Conservation (phyloP, 2,888 invertebrate genomes). For the Mimas tiliae region DNA sequence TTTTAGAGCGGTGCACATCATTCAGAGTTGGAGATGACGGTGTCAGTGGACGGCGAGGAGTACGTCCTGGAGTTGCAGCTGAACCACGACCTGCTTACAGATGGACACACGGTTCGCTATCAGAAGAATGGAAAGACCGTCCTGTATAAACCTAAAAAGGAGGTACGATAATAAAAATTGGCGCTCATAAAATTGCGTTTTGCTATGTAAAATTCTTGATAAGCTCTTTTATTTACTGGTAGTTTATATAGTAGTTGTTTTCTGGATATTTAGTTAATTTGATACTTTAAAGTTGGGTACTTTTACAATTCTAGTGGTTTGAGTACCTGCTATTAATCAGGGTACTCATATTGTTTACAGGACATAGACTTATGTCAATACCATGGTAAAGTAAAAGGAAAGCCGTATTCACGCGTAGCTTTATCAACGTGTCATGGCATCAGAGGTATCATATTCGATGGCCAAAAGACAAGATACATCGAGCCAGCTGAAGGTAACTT, state of each 20-base stretch:
- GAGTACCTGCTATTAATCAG: neutral
- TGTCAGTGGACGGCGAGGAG: constrained; percentile 87
- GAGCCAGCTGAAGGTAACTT: constrained; percentile 67
- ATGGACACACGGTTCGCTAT: constrained; percentile 86
- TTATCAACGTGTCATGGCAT: constrained; percentile 92
- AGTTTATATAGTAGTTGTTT: no score
- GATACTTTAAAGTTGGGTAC: no score
- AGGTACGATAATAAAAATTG: constrained; percentile 70
- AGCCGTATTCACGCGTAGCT: constrained; percentile 91
- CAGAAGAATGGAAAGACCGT: constrained; percentile 83
- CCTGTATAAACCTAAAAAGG: constrained; percentile 80
- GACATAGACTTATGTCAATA: constrained; percentile 91
- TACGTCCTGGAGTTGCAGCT: constrained; percentile 88
- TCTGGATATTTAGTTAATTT: no score
- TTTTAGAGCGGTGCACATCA: constrained; percentile 72
- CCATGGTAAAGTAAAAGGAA: constrained; percentile 89
- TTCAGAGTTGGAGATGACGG: constrained; percentile 83
- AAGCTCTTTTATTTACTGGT: no score
- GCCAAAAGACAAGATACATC: constrained; percentile 90
- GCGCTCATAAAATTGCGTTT: neutral
- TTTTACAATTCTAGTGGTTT: no score
- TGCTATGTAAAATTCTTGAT: neutral
- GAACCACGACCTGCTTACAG: constrained; percentile 89
- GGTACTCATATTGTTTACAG: constrained; percentile 67
- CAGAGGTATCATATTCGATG: constrained; percentile 92